Evolutionary conservation across 2,797 vertebrate genomes (phyloP), one percentile per base, ranked within the genome.

Genomic region (Eptatretus atami): DNA sequence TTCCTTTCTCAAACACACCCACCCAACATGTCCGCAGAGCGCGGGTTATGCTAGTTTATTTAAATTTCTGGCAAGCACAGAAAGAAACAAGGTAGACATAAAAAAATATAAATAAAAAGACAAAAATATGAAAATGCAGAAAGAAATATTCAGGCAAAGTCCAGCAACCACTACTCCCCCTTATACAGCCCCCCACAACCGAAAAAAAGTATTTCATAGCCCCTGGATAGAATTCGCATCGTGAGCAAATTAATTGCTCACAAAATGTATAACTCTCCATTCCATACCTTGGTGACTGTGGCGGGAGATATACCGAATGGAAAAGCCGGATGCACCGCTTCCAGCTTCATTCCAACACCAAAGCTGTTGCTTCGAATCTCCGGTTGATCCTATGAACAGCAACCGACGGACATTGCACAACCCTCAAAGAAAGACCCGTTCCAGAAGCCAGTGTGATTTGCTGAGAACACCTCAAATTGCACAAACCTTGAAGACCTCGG

Each of bases 271-370:
- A 44, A 44, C 31, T 44, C 31, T 44, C 2, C 9, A 12, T n/a
- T 25, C 5, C 71, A 74, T 83, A 93, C 90, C 87, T 88, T 92
- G 70, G 78, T 70, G 71, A 98, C 76, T 57, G 87, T 83, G 67
- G 88, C 87, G 67, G 90, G 87, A 67, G 78, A 79, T 71, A 95
- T 84, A 65, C 76, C 79, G 74, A 87, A 86, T n/a, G 88, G 87
- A 73, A 81, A 77, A 70, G 71, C 66, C 3, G 81, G 83, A 71
- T 95, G 81, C 68, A 94, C 78, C 65, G 86, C 87, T 74, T 95
- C 90, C 66, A 98, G 73, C 74, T 95, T 95, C 87, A 95, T 93
- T 64, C 82, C 82, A 72, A 80, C 75, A 67, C 78, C 79, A 70
- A 98, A 93, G 0, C 79, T 77, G 73, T 98, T 88, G 65, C 75